Percentiles rank a stretch among this genome's conserved stretches.
Evolutionary conservation across 1,140 invertebrate species (phyloP).

Genomic region (Microplitis mediator): DNA sequence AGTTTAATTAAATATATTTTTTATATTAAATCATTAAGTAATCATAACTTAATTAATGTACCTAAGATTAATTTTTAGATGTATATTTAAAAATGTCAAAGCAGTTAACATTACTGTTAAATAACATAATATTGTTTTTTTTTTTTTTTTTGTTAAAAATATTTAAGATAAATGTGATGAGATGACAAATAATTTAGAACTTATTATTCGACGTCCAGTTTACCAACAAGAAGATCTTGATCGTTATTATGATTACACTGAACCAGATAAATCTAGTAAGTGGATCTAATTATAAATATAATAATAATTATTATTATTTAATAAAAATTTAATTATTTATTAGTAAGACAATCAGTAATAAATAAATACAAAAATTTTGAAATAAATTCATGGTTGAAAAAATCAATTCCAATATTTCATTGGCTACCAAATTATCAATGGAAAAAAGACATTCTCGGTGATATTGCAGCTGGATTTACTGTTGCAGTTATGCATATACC

Average conservation of each 20-base stretch:
- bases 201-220: slow-evolving; percentile 18
- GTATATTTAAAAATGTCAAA: too few species aligned
- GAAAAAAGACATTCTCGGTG: slow-evolving; percentile 62
- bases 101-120: too few species aligned
- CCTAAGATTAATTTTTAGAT: too few species aligned
- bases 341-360: slow-evolving; percentile 40
- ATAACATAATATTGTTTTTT: too few species aligned
- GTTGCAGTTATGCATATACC: slow-evolving; percentile 82
- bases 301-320: background rate
- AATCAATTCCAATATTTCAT: slow-evolving; percentile 60
- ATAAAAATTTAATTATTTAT: slow-evolving; percentile 20
- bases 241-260: background rate
- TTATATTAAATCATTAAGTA: too few species aligned
- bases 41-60: too few species aligned
- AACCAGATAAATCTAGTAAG: slow-evolving; percentile 5
- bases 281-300: background rate
- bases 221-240: slow-evolving; percentile 24
- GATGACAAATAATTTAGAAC: slow-evolving; percentile 19
- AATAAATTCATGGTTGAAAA: slow-evolving; percentile 40
- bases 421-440: slow-evolving; percentile 67
- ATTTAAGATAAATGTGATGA: slow-evolving; percentile 4
- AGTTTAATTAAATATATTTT: too few species aligned
- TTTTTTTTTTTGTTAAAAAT: background rate
- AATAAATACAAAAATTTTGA: slow-evolving; percentile 43
- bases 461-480: slow-evolving; percentile 69